Conservation (phyloP, 2,113 vertebrate species). For the Zapornia atra region DNA sequence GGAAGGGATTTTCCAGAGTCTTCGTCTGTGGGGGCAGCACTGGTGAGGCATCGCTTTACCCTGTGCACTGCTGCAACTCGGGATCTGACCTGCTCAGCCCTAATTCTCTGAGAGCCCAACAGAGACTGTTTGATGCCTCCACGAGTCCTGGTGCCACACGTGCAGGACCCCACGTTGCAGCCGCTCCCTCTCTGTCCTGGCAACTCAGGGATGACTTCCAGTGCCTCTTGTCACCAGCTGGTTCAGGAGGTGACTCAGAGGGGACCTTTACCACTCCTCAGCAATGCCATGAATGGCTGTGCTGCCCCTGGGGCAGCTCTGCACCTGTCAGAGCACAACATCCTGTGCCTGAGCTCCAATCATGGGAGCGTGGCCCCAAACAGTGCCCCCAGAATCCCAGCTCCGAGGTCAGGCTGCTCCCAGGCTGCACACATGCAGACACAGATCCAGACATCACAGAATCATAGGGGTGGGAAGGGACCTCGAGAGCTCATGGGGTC, state of each 20-base stretch:
- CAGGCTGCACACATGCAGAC: too few species aligned
- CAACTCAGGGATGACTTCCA: not conserved
- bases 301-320: not conserved
- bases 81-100: not conserved
- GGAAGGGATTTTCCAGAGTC: not conserved
- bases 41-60: not conserved
- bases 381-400: not conserved
- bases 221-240: not conserved
- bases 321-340: not conserved
- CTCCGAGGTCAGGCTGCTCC: not conserved
- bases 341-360: not conserved
- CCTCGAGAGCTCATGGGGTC: too few species aligned
- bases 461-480: too few species aligned
- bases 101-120: not conserved
- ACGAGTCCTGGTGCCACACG: not conserved
- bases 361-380: not conserved
- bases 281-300: not conserved
- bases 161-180: not conserved
- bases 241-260: not conserved
- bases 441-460: fast-evolving
- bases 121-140: not conserved
- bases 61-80: not conserved
- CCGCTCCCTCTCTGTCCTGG: not conserved
- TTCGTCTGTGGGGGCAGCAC: not conserved
- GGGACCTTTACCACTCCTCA: not conserved